phyloP scores from a whole-genome alignment of 2,113 vertebrate genomes.

The Prunella fulvescens region DNA sequence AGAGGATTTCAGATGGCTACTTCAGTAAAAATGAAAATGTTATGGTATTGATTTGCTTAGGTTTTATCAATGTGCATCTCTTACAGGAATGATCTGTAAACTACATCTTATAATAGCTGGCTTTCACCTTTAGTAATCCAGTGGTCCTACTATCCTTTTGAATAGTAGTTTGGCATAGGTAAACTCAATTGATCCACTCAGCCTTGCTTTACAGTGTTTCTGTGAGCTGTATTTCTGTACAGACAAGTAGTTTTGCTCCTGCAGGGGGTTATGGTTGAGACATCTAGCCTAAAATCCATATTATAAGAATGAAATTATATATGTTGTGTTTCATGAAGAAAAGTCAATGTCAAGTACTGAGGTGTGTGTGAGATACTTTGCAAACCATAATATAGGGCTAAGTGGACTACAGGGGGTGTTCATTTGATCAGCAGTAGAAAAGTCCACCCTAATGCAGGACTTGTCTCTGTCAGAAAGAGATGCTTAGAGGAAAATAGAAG shows the following conservation, averaged over 20 bases:
- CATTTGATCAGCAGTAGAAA: background rate
- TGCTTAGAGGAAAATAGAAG: background rate
- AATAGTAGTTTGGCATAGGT: background rate
- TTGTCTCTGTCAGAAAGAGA: background rate
- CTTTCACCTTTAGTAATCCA: background rate
- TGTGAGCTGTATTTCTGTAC: background rate
- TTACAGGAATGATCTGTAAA: background rate
- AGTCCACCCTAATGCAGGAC: background rate
- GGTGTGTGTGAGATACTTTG: background rate
- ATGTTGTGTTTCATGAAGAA: background rate
- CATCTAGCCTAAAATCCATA: background rate
- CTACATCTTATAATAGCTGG: background rate
- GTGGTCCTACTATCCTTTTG: background rate
- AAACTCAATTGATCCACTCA: background rate
- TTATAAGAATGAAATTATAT: background rate
- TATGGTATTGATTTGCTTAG: background rate
- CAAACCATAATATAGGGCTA: background rate
- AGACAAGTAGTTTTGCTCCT: background rate
- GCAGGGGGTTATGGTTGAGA: background rate
- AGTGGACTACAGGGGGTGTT: background rate
- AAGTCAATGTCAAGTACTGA: background rate
- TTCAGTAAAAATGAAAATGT: background rate
- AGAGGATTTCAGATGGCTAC: background rate
- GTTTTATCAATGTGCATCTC: background rate
- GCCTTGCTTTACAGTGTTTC: background rate